These are phyloP conservation scores for Hassar affinis DNA, from an alignment of 2,113 vertebrate species.

Conservation along the genomic window DNA sequence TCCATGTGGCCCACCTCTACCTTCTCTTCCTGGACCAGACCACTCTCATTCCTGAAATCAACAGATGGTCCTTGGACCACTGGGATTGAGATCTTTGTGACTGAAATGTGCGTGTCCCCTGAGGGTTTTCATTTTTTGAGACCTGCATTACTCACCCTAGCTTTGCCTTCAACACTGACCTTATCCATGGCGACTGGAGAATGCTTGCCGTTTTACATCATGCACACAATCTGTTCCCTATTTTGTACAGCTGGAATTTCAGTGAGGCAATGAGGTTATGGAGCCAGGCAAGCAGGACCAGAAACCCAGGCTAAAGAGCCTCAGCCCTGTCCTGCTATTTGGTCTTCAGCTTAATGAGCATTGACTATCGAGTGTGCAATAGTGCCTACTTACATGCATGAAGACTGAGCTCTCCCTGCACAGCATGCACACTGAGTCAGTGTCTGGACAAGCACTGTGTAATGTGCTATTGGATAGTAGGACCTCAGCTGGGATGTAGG, in stretches of 20 bases:
- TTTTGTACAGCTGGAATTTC: conserved; percentile 59
- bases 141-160: conserved; percentile 47
- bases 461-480: background rate
- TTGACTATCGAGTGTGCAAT: background rate
- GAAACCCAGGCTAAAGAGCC: conserved; percentile 33
- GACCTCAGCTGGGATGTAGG: conserved; percentile 29
- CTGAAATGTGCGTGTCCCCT: conserved; percentile 16
- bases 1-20: background rate
- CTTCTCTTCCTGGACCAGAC: background rate
- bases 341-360: conserved; percentile 11
- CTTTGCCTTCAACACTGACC: conserved; percentile 51
- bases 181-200: conserved; percentile 54
- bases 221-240: conserved; percentile 57
- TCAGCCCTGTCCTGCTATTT: conserved; percentile 31
- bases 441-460: conserved; percentile 5
- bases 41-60: conserved; percentile 2
- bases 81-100: background rate
- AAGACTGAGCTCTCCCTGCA: background rate
- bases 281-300: conserved; percentile 40
- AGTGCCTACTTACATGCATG: conserved; percentile 1
- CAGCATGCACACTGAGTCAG: conserved; percentile 11
- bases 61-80: conserved; percentile 14
- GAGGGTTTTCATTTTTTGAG: conserved; percentile 29
- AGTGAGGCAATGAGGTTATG: conserved; percentile 50
- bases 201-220: conserved; percentile 59